These are phyloP conservation scores for Ahaetulla prasina DNA, from an alignment of 2,113 vertebrate species.

Conservation along the genomic window DNA sequence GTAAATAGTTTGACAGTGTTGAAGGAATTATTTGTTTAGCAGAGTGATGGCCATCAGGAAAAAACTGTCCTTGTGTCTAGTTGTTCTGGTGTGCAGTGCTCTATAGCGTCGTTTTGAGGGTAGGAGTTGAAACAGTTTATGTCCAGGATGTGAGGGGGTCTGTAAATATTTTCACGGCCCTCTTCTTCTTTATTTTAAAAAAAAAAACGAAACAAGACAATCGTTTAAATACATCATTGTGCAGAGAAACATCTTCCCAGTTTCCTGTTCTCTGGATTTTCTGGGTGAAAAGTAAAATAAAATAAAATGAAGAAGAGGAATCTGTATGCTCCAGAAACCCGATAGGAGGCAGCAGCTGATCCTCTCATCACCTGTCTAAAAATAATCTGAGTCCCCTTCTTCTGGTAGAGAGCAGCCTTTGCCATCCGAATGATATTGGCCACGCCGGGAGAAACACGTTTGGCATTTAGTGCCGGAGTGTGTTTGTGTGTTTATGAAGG, in stretches of 20 bases:
- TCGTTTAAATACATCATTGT: slow-evolving; percentile 3
- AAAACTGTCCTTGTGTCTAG: too few relatives aligned
- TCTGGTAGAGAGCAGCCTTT: slow-evolving; percentile 46
- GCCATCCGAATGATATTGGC: slow-evolving; percentile 54
- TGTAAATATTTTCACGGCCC: too few relatives aligned
- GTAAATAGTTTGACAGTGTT: too few relatives aligned
- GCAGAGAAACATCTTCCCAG: slow-evolving; percentile 42
- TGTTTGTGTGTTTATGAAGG: slow-evolving; percentile 55
- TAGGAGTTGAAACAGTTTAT: too few relatives aligned
- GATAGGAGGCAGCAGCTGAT: slow-evolving; percentile 88
- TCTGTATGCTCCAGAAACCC: slow-evolving; percentile 73
- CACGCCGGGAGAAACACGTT: slow-evolving; percentile 47
- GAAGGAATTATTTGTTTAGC: too few relatives aligned
- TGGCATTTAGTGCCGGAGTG: slow-evolving; percentile 36
- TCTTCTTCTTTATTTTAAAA: too few relatives aligned
- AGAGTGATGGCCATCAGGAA: too few relatives aligned
- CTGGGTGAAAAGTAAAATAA: slow-evolving; percentile 52
- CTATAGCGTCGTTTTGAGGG: too few relatives aligned
- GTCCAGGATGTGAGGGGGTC: too few relatives aligned
- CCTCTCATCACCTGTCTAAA: slow-evolving; percentile 81
- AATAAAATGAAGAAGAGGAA: slow-evolving; percentile 48
- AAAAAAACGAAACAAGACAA: too few relatives aligned
- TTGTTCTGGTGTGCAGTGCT: too few relatives aligned
- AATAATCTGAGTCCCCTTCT: slow-evolving; percentile 77
- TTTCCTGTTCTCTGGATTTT: slow-evolving; percentile 63